Conservation (phyloP, 2,113 vertebrate species). For the Corythaixoides concolor region DNA sequence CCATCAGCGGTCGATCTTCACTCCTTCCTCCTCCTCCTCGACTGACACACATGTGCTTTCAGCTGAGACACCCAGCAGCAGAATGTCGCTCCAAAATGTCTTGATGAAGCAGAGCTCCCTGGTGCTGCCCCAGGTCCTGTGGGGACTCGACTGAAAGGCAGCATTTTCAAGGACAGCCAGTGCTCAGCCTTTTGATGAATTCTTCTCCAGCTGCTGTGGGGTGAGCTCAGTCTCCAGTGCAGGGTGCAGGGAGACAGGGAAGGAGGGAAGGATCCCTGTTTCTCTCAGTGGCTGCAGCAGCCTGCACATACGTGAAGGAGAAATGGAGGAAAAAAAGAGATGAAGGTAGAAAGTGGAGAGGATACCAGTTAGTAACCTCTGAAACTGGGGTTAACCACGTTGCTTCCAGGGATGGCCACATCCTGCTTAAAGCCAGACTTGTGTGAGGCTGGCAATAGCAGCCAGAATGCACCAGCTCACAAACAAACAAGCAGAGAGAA, state of each 20-base stretch:
- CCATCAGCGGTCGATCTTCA: neutral
- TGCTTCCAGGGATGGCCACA: neutral
- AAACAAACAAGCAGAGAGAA: constrained; percentile 50
- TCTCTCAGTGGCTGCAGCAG: neutral
- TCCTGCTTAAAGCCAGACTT: neutral
- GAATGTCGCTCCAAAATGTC: neutral
- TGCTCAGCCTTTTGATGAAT: neutral
- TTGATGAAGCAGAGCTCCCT: neutral
- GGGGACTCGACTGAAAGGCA: neutral
- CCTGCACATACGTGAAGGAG: neutral
- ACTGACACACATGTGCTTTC: neutral
- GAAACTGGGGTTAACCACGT: neutral
- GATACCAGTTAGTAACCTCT: neutral
- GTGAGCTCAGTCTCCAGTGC: neutral
- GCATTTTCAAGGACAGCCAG: neutral
- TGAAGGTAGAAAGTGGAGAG: neutral
- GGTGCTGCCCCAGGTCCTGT: neutral
- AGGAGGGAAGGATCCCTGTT: neutral
- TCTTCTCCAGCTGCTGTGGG: neutral
- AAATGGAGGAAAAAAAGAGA: neutral
- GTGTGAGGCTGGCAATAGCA: neutral
- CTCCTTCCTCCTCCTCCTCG: neutral
- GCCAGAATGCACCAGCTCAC: constrained; percentile 38
- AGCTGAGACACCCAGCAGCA: neutral
- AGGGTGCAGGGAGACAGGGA: neutral